Percentiles rank a stretch among this genome's conserved stretches.
phyloP scores from a whole-genome alignment of 1,140 invertebrate species.

The Scaptomyza pallida region DNA sequence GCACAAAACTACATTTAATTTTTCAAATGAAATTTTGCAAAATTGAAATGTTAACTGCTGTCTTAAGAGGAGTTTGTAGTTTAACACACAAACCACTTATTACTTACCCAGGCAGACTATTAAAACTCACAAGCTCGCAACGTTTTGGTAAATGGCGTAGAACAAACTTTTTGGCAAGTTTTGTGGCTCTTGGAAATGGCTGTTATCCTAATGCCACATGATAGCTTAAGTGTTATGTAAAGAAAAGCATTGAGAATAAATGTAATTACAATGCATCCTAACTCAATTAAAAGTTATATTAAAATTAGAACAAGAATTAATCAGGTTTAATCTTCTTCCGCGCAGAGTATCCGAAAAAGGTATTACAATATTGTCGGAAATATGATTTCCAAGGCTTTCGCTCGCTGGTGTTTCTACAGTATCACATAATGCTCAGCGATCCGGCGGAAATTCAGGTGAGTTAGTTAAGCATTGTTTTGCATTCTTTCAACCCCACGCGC shows the following conservation, averaged over 20 bases:
- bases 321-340: no score
- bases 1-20: slow-evolving; percentile 1
- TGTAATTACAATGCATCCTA: neutral
- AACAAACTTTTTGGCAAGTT: neutral
- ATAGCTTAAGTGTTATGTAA: neutral
- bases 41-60: slow-evolving; percentile 12
- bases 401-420: slow-evolving; percentile 75
- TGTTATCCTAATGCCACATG: neutral
- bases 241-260: neutral
- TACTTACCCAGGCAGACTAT: neutral
- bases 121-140: neutral
- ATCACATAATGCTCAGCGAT: slow-evolving; percentile 79
- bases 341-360: slow-evolving; percentile 77
- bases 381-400: slow-evolving; percentile 81
- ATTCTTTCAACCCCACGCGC: neutral
- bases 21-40: neutral
- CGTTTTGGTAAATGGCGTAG: slow-evolving; percentile 6
- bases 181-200: neutral
- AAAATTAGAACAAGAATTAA: no score
- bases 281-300: no score
- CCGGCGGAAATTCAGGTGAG: slow-evolving; percentile 80
- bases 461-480: slow-evolving; percentile 19
- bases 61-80: neutral
- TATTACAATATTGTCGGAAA: slow-evolving; percentile 78
- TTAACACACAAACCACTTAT: neutral